phyloP scores from a whole-genome alignment of 1,140 invertebrate genomes.

The Drosophila repletoides region DNA sequence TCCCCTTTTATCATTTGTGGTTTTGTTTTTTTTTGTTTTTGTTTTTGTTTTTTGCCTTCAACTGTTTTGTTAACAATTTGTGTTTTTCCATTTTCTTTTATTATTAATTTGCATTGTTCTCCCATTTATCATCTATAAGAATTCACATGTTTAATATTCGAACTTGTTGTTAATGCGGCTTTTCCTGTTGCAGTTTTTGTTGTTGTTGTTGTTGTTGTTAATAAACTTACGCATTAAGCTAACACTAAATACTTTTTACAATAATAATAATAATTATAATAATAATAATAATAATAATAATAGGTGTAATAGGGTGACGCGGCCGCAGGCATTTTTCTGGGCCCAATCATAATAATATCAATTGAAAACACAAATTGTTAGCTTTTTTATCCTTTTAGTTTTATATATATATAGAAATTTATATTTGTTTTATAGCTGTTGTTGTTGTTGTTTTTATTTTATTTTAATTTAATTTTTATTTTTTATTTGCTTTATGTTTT shows the following conservation, averaged over 20 bases:
- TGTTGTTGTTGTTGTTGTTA: conserved; percentile 43
- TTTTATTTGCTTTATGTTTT: conserved; percentile 5
- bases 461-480: not conserved
- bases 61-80: conserved; percentile 72
- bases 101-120: conserved; percentile 57
- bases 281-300: conserved; percentile 35
- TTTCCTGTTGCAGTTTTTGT: conserved; percentile 9
- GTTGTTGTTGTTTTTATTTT: not conserved
- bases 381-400: conserved; percentile 32
- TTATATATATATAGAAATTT: conserved; percentile 40
- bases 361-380: conserved; percentile 58
- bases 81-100: conserved; percentile 41
- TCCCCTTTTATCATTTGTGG: conserved; percentile 49
- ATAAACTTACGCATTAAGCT: conserved; percentile 77
- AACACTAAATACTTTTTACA: conserved; percentile 80
- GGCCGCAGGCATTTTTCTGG: conserved; percentile 22
- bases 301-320: conserved; percentile 29
- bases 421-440: conserved; percentile 44
- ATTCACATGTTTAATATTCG: conserved; percentile 11
- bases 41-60: conserved; percentile 13
- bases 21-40: conserved; percentile 19
- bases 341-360: conserved; percentile 52
- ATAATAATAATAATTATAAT: conserved; percentile 70
- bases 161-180: conserved; percentile 8
- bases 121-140: conserved; percentile 20